These are phyloP conservation scores for Sebastes matsubarae DNA, from an alignment of 2,797 vertebrate species.

Conservation along the genomic window DNA sequence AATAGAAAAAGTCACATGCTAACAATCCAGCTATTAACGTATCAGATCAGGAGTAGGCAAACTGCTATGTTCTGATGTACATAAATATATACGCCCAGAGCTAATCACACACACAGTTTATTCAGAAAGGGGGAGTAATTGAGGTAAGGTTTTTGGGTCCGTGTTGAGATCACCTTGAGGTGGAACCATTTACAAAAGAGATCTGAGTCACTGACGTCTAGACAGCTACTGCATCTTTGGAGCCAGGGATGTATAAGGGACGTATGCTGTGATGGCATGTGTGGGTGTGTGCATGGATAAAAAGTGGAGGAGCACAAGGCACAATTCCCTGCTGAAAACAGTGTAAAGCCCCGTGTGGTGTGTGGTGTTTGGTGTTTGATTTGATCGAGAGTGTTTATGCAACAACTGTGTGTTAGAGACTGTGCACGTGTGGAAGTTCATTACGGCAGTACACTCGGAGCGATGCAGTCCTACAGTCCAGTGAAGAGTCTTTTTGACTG, in stretches of 20 bases:
- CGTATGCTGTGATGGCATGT: slow-evolving; percentile 17
- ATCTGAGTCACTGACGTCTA: slow-evolving; percentile 41
- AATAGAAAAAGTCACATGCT: slow-evolving; percentile 71
- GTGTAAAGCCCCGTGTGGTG: slow-evolving; percentile 46
- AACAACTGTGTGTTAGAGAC: slow-evolving; percentile 41
- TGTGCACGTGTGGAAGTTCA: slow-evolving; percentile 42
- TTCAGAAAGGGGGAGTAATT: slow-evolving; percentile 68
- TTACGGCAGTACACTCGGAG: slow-evolving; percentile 53
- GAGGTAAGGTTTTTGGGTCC: slow-evolving; percentile 73
- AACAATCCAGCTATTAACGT: slow-evolving; percentile 74
- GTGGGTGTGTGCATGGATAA: slow-evolving; percentile 51
- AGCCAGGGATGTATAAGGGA: slow-evolving; percentile 37
- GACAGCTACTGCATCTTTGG: slow-evolving; percentile 53
- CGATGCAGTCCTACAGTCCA: slow-evolving; percentile 74
- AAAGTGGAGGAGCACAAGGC: slow-evolving; percentile 60
- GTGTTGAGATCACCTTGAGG: slow-evolving; percentile 54
- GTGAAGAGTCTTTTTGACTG: slow-evolving; percentile 59
- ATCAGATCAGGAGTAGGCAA: slow-evolving; percentile 71
- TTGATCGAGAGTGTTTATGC: slow-evolving; percentile 48
- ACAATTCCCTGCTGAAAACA: slow-evolving; percentile 63
- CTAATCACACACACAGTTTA: slow-evolving; percentile 64
- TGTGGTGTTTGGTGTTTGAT: slow-evolving; percentile 55
- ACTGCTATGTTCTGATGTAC: slow-evolving; percentile 75
- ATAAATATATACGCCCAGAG: slow-evolving; percentile 67
- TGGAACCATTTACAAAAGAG: slow-evolving; percentile 50